phyloP scores from a whole-genome alignment of 2,113 vertebrate genomes.

The Cynopterus brachyotis region DNA sequence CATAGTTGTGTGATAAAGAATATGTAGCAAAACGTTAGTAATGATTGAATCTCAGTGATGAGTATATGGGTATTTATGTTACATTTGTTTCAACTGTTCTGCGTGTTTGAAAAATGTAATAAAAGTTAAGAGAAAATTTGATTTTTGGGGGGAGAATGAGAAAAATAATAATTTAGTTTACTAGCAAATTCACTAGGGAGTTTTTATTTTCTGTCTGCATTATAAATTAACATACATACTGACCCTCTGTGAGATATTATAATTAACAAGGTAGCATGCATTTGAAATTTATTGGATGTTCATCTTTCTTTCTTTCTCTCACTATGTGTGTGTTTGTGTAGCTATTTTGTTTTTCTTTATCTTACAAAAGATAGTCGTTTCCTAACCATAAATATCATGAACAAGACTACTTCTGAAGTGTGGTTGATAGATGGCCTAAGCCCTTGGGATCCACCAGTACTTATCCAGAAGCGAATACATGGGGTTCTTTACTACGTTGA shows the following conservation, averaged over 20 bases:
- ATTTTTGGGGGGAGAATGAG: not conserved
- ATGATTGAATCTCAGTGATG: not conserved
- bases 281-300: conserved; percentile 2
- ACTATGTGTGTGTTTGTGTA: too few relatives aligned
- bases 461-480: conserved; percentile 88
- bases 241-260: not conserved
- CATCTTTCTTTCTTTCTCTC: not conserved
- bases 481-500: conserved; percentile 93
- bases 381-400: conserved; percentile 94
- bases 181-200: not conserved
- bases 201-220: conserved; percentile 25
- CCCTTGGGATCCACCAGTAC: conserved; percentile 84
- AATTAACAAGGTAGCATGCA: not conserved
- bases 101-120: not conserved
- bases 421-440: conserved; percentile 86
- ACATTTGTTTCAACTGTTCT: conserved; percentile 14
- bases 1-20: not conserved
- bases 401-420: conserved; percentile 94
- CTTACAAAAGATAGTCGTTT: conserved; percentile 89
- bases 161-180: conserved; percentile 32
- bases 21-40: not conserved
- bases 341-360: conserved; percentile 94
- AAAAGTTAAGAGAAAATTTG: not conserved
- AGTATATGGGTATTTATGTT: not conserved
- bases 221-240: conserved; percentile 1